Conservation (phyloP, 1,140 invertebrate genomes). For the Papilio aristodemus region DNA sequence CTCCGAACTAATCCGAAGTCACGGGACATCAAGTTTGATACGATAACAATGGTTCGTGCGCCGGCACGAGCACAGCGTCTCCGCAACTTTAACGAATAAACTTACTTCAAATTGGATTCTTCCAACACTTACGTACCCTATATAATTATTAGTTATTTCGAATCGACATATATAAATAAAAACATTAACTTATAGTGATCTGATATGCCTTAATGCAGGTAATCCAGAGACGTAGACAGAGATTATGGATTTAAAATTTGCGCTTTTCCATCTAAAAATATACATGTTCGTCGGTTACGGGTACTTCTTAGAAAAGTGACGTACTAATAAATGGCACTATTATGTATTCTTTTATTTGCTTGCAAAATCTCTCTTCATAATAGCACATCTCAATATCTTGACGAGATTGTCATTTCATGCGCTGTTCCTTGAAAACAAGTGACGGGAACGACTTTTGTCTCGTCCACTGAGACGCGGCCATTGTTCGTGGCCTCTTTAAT, state of each 20-base stretch:
- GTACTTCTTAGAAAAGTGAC: no score
- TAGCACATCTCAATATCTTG: not conserved
- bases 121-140: conserved; percentile 49
- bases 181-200: not conserved
- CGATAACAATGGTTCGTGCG: not conserved
- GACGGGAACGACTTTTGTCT: not conserved
- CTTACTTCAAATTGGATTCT: conserved; percentile 71
- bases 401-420: not conserved
- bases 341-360: no score
- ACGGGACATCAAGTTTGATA: not conserved
- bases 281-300: no score
- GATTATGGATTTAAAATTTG: no score
- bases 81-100: conserved; percentile 70
- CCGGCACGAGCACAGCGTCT: conserved; percentile 29
- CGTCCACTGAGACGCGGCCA: not conserved
- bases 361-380: not conserved
- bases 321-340: no score
- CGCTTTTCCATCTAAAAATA: no score
- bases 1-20: not conserved
- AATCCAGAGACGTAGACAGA: no score
- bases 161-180: not conserved
- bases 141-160: no score
- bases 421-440: conserved; percentile 4
- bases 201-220: no score
- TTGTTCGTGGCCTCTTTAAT: not conserved